Base-by-base conservation (phyloP, 64 coral and sea anemone genomes). In the Stylophora pistillata region DNA sequence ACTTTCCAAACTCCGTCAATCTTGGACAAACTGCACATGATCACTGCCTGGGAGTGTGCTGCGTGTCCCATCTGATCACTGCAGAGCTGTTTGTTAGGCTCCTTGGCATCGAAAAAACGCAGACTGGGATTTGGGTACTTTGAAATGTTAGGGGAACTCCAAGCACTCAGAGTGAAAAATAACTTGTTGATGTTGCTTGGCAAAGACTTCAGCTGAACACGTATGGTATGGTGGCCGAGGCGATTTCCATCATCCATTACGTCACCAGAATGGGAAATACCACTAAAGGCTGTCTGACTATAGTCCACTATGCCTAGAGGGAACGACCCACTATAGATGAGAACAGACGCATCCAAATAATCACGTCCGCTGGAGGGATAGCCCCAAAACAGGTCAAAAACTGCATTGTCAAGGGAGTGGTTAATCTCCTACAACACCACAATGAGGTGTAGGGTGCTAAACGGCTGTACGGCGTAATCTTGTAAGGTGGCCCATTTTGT, bases 301-400 rank as follows among this genome's bases (percentile, higher is more conserved):
- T 55, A 99, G 37, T 99, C 97, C 64, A 99, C 81, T 3, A 91
- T 69, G 26, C 83, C 93, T 17, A 88, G 53, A 66, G 88, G 93
- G 9, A 6, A 2, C 6, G 37, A 41, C 6, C 90, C 91, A 62
- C 78, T 95, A 83, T 99, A 99, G 27, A 99, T 80, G n/a, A 99
- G 91, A 18, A 93, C 97, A 14, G 97, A 99, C 5, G 97, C 97
- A 74, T 99, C 97, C 17, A 99, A 77, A 34, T 21, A 99, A 59
- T 99, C 97, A 11, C 0, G 0, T 13, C 90, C 90, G 9, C 55
- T 73, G 15, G 55, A 4, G 32, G 97, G 97, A 75, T 95, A 99
- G 1, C 93, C 93, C 97, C 97, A 99, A 30, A 91, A 95, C 27
- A 99, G 37, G 74, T 99, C 97, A 86, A 99, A 99, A 66, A 95